Base-by-base conservation (phyloP, 1,140 invertebrate species). In the Magallana gigas region DNA sequence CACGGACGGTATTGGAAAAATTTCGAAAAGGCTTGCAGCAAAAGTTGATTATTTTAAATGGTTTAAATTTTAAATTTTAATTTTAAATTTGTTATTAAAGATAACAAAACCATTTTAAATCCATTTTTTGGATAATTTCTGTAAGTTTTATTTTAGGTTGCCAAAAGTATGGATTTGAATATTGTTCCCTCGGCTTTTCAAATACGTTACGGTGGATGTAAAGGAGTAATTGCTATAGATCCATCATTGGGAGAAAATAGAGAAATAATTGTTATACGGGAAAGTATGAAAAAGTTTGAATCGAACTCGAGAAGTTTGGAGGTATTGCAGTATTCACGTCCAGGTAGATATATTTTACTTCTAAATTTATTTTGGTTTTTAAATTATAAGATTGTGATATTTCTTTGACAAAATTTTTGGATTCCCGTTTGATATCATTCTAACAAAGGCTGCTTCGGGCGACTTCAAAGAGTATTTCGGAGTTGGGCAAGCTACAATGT, bases 131-230 rank as follows among this genome's bases (percentile, higher is more conserved):
- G 36, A 36, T 36, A 5, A 36, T 23, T 23, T 23, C 23, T 23
- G 23, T 23, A 0, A 36, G 4, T n/a, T 56, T 9, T 56, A 8
- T 71, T 85, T 68, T 29, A 87, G 85, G 62, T 83, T 59, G 23
- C 80, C 5, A 48, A 12, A 29, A 11, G 80, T 11, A 57, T 87
- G 9, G 14, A 6, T 16, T 48, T 87, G 8, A 56, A 82, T 56
- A 56, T 59, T 9, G 18, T 14, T 11, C 80, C 85, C 16, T 87
- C 85, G 9, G 85, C 85, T 0, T 87, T 87, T 57, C 85, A 87
- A 71, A 87, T 87, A 56, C 85, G 85, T n/a, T 87, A 57, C 48
- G 85, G 80, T 56, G 85, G 85, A 2, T 87, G 85, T 64, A 87
- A 87, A 83, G 85, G 85, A 7, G 85, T 87, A 18, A n/a, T 87